Evolutionary conservation across 2,113 vertebrate species (phyloP).

Genomic region (Carollia perspicillata): DNA sequence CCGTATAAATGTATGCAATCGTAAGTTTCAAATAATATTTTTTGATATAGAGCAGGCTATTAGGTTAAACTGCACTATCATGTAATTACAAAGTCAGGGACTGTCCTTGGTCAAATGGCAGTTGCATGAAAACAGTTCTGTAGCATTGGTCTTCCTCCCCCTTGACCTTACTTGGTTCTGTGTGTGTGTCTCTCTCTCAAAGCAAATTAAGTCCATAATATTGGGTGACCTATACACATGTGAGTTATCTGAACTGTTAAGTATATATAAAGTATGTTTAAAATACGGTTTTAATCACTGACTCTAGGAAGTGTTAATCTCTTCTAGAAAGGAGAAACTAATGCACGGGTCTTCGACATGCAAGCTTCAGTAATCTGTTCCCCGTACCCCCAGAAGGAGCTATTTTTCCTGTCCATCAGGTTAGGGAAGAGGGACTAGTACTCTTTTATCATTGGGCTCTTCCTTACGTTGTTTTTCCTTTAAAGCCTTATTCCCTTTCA

Average conservation of each 20-base stretch:
- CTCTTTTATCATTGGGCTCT: neutral
- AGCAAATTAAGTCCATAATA: constrained; percentile 2
- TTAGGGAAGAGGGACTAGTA: neutral
- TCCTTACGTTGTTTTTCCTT: neutral
- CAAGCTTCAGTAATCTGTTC: neutral
- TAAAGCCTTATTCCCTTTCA: neutral
- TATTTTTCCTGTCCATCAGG: neutral
- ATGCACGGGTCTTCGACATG: neutral
- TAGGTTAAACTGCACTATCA: neutral
- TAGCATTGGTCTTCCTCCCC: neutral
- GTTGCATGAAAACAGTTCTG: neutral
- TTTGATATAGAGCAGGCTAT: constrained; percentile 14
- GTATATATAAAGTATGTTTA: neutral
- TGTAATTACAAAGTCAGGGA: neutral
- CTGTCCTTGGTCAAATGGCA: neutral
- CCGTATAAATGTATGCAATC: neutral
- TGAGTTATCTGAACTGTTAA: neutral
- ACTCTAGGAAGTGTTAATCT: constrained; percentile 11
- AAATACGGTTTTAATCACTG: neutral
- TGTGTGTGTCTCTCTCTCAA: neutral
- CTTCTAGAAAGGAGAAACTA: constrained; percentile 44
- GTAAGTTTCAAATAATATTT: constrained; percentile 42
- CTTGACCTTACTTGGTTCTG: neutral
- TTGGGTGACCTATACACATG: neutral
- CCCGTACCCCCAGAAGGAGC: neutral